phyloP scores from a whole-genome alignment of 2,797 vertebrate genomes.

The Choloepus didactylus region DNA sequence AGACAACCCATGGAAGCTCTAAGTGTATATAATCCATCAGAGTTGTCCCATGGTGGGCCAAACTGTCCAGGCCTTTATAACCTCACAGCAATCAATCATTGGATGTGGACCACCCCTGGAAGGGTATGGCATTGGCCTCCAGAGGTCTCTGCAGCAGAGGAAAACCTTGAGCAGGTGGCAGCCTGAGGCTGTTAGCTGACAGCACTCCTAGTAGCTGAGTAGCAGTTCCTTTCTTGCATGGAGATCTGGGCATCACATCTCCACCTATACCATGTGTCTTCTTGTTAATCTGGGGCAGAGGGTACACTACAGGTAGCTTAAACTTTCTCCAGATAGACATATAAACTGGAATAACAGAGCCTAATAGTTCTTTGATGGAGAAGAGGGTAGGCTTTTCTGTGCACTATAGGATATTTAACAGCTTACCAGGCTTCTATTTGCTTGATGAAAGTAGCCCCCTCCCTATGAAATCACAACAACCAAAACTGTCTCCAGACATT shows the following conservation, averaged over 20 bases:
- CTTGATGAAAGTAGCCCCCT: neutral
- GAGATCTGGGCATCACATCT: neutral
- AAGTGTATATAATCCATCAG: neutral
- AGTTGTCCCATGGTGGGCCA: neutral
- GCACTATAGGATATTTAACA: neutral
- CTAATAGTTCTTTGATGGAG: neutral
- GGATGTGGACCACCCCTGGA: neutral
- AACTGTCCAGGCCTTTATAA: neutral
- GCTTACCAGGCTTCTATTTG: neutral
- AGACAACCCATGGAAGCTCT: neutral
- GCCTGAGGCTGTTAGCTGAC: neutral
- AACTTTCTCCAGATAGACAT: neutral
- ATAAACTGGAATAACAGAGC: neutral
- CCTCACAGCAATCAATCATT: neutral
- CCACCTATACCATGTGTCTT: neutral
- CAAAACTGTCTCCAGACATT: conserved; percentile 5
- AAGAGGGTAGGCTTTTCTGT: neutral
- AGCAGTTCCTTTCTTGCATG: neutral
- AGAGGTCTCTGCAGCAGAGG: neutral
- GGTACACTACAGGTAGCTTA: neutral
- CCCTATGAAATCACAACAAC: neutral
- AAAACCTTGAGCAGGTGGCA: neutral
- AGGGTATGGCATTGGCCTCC: neutral
- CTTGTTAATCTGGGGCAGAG: neutral
- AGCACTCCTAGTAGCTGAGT: neutral